Conservation (phyloP, 2,888 invertebrate species). For the Oligia strigilis region DNA sequence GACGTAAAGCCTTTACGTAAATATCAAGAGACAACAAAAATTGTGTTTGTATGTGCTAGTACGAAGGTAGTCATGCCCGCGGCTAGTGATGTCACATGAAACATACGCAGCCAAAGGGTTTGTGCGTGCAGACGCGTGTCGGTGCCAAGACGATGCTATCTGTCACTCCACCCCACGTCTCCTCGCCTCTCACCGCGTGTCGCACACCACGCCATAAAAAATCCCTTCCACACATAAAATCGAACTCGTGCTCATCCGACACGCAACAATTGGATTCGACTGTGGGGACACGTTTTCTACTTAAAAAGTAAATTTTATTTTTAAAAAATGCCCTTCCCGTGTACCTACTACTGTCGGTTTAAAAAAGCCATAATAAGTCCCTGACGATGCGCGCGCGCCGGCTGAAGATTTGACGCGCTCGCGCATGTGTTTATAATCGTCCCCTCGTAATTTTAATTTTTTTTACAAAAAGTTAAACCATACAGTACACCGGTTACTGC, state of each 20-base stretch:
- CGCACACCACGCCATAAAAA: constrained; percentile 88
- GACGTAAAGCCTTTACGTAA: constrained; percentile 69
- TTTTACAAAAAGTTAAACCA: constrained; percentile 84
- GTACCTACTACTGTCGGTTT: constrained; percentile 80
- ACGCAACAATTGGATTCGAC: constrained; percentile 90
- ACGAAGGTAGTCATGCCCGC: constrained; percentile 68
- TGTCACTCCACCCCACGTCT: constrained; percentile 70
- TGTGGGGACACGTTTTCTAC: constrained; percentile 87
- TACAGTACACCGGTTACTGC: constrained; percentile 85
- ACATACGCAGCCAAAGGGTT: constrained; percentile 76
- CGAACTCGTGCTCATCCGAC: constrained; percentile 90
- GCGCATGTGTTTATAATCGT: constrained; percentile 90
- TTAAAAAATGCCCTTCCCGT: constrained; percentile 87
- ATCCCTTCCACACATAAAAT: constrained; percentile 87
- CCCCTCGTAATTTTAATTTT: constrained; percentile 88
- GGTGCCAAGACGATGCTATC: constrained; percentile 75
- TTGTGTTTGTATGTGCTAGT: constrained; percentile 48
- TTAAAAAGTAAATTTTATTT: constrained; percentile 89
- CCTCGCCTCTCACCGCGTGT: constrained; percentile 72
- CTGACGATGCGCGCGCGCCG: constrained; percentile 86
- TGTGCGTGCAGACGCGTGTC: constrained; percentile 76
- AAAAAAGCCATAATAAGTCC: constrained; percentile 88
- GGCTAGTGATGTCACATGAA: constrained; percentile 68
- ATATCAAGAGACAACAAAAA: constrained; percentile 60
- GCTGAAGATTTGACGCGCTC: constrained; percentile 91